These are phyloP conservation scores for Yoshiicerus persimilis DNA, from an alignment of 1,140 invertebrate genomes.

Conservation along the genomic window DNA sequence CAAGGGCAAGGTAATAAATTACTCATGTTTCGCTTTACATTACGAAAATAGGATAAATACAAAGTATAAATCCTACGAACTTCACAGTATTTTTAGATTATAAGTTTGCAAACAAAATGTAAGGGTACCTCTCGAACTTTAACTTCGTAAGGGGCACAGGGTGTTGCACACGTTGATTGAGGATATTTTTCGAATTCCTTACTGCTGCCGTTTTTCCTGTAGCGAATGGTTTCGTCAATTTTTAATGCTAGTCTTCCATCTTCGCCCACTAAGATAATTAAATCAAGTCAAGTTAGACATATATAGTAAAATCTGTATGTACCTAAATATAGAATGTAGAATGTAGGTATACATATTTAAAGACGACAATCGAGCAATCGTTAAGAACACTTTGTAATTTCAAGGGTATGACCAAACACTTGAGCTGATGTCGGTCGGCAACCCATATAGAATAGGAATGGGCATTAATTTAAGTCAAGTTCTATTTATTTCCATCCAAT, in stretches of 20 bases:
- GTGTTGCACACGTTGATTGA: constrained; percentile 56
- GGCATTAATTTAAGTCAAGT: neutral
- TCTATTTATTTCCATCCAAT: neutral
- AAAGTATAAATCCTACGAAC: no score
- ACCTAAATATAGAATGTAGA: no score
- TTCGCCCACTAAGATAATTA: constrained; percentile 52
- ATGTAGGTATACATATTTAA: no score
- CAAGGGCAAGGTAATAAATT: no score
- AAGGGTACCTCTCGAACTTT: constrained; percentile 57
- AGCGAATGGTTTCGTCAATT: constrained; percentile 53
- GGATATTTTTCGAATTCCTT: constrained; percentile 52
- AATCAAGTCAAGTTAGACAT: neutral
- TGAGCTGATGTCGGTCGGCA: neutral
- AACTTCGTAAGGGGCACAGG: constrained; percentile 56
- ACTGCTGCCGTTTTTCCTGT: constrained; percentile 41
- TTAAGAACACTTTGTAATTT: no score
- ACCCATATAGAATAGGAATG: neutral
- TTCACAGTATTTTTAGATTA: no score
- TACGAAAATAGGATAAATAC: no score
- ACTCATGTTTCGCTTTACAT: no score
- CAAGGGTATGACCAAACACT: neutral
- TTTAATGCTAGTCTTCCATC: constrained; percentile 53
- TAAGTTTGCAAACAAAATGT: no score
- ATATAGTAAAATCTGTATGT: no score
- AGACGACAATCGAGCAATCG: no score